A percentile compares a stretch with the other conserved stretches of the same genome.
phyloP scores from a whole-genome alignment of 2,797 vertebrate species.

The Typhlichthys eigenmanni region DNA sequence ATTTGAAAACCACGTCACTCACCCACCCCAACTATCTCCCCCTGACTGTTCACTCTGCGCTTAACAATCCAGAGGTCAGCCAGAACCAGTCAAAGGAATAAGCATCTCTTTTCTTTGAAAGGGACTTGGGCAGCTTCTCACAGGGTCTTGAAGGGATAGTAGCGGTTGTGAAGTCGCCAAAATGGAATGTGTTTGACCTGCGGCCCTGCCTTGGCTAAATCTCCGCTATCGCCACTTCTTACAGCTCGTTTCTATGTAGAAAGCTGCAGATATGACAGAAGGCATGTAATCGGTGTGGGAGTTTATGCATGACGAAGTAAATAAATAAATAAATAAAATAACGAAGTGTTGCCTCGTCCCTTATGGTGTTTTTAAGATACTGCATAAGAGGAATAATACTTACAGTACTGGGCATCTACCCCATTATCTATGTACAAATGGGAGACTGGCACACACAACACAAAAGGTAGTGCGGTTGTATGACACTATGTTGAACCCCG shows the following conservation, averaged over 20 bases:
- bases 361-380: constrained; percentile 27
- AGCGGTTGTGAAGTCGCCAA: constrained; percentile 35
- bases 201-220: not conserved
- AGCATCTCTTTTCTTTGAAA: constrained; percentile 45
- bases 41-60: constrained; percentile 23
- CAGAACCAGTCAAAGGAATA: constrained; percentile 60
- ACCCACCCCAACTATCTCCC: constrained; percentile 21
- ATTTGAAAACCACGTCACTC: constrained; percentile 60
- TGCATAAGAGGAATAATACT: constrained; percentile 37
- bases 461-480: constrained; percentile 16
- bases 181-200: constrained; percentile 51
- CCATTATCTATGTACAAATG: constrained; percentile 47
- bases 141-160: constrained; percentile 45
- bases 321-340: not conserved
- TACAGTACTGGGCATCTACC: constrained; percentile 1
- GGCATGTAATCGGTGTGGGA: constrained; percentile 57
- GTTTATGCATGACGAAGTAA: constrained; percentile 40
- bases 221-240: constrained; percentile 18
- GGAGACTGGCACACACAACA: constrained; percentile 40
- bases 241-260: constrained; percentile 8
- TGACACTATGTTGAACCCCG: constrained; percentile 35
- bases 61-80: constrained; percentile 45
- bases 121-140: constrained; percentile 57
- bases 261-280: constrained; percentile 50
- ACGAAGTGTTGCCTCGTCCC: constrained; percentile 24